phyloP scores from a whole-genome alignment of 92 coral and sea anemone species.

The Porites rus region DNA sequence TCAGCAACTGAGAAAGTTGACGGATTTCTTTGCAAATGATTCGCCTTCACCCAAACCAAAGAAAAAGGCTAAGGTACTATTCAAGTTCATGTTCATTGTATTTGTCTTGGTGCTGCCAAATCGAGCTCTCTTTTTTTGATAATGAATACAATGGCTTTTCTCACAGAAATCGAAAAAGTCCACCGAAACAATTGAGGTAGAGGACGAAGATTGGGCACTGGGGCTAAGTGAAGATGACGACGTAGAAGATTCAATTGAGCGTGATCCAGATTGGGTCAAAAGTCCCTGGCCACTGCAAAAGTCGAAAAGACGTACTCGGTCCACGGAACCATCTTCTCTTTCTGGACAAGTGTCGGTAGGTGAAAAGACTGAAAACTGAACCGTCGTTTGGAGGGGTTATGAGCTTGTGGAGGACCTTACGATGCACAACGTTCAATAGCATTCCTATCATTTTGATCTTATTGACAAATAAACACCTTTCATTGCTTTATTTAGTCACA shows the following conservation, averaged over 20 bases:
- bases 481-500: no score
- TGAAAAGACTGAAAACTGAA: neutral
- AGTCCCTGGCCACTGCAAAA: constrained; percentile 27
- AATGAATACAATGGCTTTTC: neutral
- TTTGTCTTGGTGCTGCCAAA: neutral
- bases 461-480: no score
- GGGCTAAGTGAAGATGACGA: constrained; percentile 25
- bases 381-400: no score
- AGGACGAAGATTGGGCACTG: constrained; percentile 46
- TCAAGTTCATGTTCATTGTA: neutral
- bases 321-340: neutral
- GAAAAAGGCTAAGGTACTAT: constrained; percentile 2
- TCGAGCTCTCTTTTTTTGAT: neutral
- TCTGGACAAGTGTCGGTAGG: constrained; percentile 5
- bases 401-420: no score
- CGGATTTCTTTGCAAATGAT: constrained; percentile 27
- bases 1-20: constrained; percentile 32
- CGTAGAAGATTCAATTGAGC: constrained; percentile 16
- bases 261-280: constrained; percentile 73
- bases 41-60: constrained; percentile 25
- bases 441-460: no score
- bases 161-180: constrained; percentile 2
- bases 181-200: neutral
- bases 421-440: no score
- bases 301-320: constrained; percentile 15